Evolutionary conservation across 2,113 vertebrate genomes (phyloP).

Genomic region (Columba janthina): DNA sequence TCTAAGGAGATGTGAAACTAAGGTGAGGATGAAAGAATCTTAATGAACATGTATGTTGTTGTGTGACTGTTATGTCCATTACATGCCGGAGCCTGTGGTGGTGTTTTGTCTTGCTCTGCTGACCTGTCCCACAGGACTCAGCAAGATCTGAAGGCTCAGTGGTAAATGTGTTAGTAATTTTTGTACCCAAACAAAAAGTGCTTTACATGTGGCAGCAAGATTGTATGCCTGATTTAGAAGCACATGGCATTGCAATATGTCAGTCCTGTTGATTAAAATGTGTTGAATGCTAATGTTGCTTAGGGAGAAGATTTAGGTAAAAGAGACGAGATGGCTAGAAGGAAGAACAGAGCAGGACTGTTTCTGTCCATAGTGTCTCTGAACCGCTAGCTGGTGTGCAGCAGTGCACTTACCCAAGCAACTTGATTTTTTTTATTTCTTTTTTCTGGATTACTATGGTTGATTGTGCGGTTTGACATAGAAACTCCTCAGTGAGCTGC

Average conservation of each 20-base stretch:
- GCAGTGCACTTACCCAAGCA: accelerated
- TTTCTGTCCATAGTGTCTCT: not conserved
- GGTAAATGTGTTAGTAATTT: not conserved
- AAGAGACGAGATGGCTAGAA: not conserved
- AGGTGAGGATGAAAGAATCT: not conserved
- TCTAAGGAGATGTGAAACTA: not conserved
- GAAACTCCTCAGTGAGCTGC: not conserved
- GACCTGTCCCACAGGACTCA: not conserved
- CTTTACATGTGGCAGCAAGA: not conserved
- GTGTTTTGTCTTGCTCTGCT: not conserved
- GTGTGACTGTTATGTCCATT: not conserved
- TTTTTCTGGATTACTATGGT: not conserved
- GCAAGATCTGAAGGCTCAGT: not conserved
- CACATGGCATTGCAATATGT: not conserved
- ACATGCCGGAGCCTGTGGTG: not conserved
- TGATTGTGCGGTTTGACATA: accelerated
- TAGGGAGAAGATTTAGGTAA: not conserved
- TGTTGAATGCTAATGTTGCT: not conserved
- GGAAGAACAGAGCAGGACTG: not conserved
- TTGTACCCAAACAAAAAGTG: not conserved
- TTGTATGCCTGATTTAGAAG: not conserved
- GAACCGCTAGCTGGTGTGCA: accelerated
- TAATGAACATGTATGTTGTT: not conserved
- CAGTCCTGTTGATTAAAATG: not conserved
- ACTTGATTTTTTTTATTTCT: no score